Percentiles rank a stretch among this genome's conserved stretches.
phyloP scores from a whole-genome alignment of 2,113 vertebrate species.

The Porphyrio hochstetteri region DNA sequence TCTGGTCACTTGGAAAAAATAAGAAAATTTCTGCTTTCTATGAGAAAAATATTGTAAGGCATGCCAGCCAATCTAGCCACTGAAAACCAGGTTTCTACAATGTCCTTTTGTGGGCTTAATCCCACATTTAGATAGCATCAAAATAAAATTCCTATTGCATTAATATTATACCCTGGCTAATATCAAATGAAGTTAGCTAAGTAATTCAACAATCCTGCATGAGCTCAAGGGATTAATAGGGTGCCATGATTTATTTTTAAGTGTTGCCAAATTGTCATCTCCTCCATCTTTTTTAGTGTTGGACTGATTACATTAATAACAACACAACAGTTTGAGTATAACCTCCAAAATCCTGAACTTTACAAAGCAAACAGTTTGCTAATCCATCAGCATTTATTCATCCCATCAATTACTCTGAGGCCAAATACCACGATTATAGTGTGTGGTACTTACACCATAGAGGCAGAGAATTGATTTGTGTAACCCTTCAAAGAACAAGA shows the following conservation, averaged over 20 bases:
- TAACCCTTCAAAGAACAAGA: slow-evolving; percentile 5
- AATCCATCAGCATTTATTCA: slow-evolving; percentile 50
- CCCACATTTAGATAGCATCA: slow-evolving; percentile 1
- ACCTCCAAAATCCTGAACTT: slow-evolving; percentile 43
- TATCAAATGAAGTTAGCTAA: background rate
- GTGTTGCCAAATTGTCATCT: background rate
- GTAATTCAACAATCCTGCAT: background rate
- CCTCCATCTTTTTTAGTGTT: background rate
- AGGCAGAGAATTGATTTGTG: background rate
- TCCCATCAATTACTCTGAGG: background rate
- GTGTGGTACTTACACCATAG: background rate
- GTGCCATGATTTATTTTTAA: slow-evolving; percentile 23
- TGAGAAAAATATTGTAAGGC: background rate
- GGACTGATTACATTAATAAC: slow-evolving; percentile 2
- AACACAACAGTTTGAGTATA: background rate
- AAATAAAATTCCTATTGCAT: slow-evolving; percentile 23
- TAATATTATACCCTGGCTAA: background rate
- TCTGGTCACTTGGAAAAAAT: background rate
- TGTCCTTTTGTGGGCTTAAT: background rate
- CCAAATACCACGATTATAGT: background rate
- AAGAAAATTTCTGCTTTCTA: background rate
- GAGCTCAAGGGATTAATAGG: slow-evolving; percentile 12
- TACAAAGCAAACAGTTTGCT: slow-evolving; percentile 48
- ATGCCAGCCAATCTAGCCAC: background rate
- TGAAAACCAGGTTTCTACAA: background rate